Evolutionary conservation across 2,113 vertebrate species (phyloP), one percentile per base, ranked within the genome.

Genomic region (Entomyzon cyanotis): DNA sequence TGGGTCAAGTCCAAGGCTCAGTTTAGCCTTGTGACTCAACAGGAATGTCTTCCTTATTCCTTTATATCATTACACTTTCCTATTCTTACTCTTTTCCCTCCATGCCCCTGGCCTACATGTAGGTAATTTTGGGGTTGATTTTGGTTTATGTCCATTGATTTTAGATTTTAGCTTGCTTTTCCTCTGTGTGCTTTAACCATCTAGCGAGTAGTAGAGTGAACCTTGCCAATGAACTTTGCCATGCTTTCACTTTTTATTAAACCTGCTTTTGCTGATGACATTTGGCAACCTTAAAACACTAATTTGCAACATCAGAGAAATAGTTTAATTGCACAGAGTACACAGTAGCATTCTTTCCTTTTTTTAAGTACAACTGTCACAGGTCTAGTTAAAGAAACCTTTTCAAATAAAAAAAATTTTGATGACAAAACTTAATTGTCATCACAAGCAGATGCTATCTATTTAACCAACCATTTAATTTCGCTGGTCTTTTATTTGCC

Each of bases 51-150:
- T 83, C 14, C 46, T 75, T 62, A 31, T 20, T 42, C 16, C 12
- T 15, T 47, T 13, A 22, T 60, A 41, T 18, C 9, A 28, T 53
- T 53, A 15, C 7, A 12, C 15, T 68, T 60, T 35, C 17, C 14
- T 44, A 19, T 23, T 27, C 15, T 23, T 74, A 16, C 12, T 7
- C 8, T 33, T 73, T 62, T 11, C 6, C 5, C 2, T 14, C 11
- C 14, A 17, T 1, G 5, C 9, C 24, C 4, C 8, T n/a, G 62
- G 62, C 9, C 6, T 22, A 41, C 5, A 5, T 0, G 0, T 6
- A 35, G n/a, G 21, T 27, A 60, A 55, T 31, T 76, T 35, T 76
- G 18, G n/a, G 11, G 17, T 18, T 76, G n/a, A 47, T 31, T 76
- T 68, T 76, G 20, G 14, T 25, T 76, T 35, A 55, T 15, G 41